Evolutionary conservation across 1,140 invertebrate species (phyloP).

Genomic region (Bradysia coprophila): DNA sequence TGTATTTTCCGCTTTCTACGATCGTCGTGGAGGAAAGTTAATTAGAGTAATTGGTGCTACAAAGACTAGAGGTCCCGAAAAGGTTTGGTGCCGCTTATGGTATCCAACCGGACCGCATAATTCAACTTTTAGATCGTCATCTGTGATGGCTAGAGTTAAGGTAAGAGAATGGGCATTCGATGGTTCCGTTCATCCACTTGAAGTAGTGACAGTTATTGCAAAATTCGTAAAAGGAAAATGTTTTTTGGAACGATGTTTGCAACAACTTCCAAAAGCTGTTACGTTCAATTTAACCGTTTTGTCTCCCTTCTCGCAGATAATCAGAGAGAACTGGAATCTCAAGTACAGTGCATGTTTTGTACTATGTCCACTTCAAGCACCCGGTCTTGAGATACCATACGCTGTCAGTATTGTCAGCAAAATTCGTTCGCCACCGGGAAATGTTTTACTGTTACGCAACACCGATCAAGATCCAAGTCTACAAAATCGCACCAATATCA

Average conservation of each 20-base stretch:
- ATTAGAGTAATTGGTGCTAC: slow-evolving; percentile 73
- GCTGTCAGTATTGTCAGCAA: slow-evolving; percentile 46
- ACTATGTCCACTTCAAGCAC: slow-evolving; percentile 49
- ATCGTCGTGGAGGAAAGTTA: slow-evolving; percentile 46
- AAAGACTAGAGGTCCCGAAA: slow-evolving; percentile 58
- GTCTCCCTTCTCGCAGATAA: slow-evolving; percentile 30
- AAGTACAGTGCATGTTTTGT: slow-evolving; percentile 85
- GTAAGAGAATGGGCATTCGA: slow-evolving; percentile 23
- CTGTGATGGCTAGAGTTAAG: slow-evolving; percentile 57
- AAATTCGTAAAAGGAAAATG: too few relatives aligned
- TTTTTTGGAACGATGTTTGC: too few relatives aligned
- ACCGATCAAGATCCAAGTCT: slow-evolving; percentile 27
- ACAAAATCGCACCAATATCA: slow-evolving; percentile 3
- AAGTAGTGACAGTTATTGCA: too few relatives aligned
- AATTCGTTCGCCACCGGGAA: slow-evolving; percentile 35
- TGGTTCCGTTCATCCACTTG: too few relatives aligned
- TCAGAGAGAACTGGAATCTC: slow-evolving; percentile 85
- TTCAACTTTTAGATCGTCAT: slow-evolving; percentile 33
- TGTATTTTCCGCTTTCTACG: slow-evolving; percentile 79
- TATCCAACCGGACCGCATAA: slow-evolving; percentile 26
- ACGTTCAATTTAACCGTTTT: too few relatives aligned
- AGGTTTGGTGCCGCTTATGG: slow-evolving; percentile 77
- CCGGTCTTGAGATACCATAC: slow-evolving; percentile 35
- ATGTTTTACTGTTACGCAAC: slow-evolving; percentile 34
- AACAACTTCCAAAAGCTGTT: too few relatives aligned